phyloP scores from a whole-genome alignment of 2,888 invertebrate genomes.

The Teleiodes luculella region DNA sequence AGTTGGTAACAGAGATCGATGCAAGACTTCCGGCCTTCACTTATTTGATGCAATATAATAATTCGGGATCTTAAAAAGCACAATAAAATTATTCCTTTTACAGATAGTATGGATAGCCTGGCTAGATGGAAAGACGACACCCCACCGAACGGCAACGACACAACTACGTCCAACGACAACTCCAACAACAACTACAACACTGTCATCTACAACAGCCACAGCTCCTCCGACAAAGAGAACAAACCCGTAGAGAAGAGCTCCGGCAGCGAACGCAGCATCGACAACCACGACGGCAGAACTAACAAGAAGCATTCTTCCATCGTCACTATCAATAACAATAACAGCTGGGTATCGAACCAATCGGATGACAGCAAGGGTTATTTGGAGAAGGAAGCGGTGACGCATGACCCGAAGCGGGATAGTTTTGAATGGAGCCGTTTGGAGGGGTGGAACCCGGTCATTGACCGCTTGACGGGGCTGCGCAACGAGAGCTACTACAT shows the following conservation, averaged over 20 bases:
- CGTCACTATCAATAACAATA: slow-evolving; percentile 72
- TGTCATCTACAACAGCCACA: slow-evolving; percentile 60
- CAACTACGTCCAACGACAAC: slow-evolving; percentile 56
- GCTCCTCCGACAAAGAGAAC: slow-evolving; percentile 61
- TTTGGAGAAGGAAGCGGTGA: slow-evolving; percentile 66
- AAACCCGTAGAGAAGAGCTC: slow-evolving; percentile 45
- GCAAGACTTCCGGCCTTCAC: too few species aligned
- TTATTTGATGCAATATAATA: too few species aligned
- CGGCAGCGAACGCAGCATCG: slow-evolving; percentile 45
- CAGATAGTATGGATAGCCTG: slow-evolving; percentile 76
- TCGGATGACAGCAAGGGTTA: slow-evolving; percentile 75
- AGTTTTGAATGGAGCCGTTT: slow-evolving; percentile 80
- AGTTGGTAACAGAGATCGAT: too few species aligned
- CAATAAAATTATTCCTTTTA: not conserved
- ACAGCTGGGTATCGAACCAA: slow-evolving; percentile 72
- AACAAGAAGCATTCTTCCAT: slow-evolving; percentile 71
- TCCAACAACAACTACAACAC: slow-evolving; percentile 66
- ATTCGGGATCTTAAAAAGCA: not conserved
- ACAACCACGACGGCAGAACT: slow-evolving; percentile 48
- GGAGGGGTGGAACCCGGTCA: slow-evolving; percentile 91
- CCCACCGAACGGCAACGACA: slow-evolving; percentile 72
- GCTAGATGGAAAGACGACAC: slow-evolving; percentile 77
- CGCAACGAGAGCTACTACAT: slow-evolving; percentile 96
- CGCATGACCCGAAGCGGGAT: slow-evolving; percentile 69
- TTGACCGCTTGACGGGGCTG: slow-evolving; percentile 89